phyloP scores from a whole-genome alignment of 2,797 vertebrate species.

The Nyctalus aviator region DNA sequence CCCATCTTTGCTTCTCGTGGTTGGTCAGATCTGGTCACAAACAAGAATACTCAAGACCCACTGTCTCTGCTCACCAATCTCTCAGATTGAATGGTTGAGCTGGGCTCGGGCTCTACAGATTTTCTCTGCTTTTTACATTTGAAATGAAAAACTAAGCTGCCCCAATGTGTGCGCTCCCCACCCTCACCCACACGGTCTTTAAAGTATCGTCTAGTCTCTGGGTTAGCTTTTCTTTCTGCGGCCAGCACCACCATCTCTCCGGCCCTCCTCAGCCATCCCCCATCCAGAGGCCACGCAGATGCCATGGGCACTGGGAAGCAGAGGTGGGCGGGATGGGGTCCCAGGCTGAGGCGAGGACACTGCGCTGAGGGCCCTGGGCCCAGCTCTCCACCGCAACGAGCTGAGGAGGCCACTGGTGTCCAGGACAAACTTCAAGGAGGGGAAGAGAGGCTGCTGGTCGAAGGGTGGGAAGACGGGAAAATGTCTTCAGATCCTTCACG shows the following conservation, averaged over 20 bases:
- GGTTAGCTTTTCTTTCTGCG: background rate
- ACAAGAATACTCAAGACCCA: background rate
- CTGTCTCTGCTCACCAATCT: background rate
- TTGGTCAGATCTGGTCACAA: background rate
- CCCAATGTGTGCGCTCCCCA: background rate
- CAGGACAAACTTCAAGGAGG: background rate
- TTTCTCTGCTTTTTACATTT: constrained; percentile 39
- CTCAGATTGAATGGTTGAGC: background rate
- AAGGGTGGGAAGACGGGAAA: background rate
- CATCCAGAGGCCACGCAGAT: background rate
- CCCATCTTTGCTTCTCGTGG: background rate
- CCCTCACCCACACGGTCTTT: background rate
- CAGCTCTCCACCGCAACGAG: background rate
- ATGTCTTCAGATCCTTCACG: background rate
- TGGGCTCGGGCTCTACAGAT: background rate
- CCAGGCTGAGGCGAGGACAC: background rate
- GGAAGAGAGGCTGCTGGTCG: background rate
- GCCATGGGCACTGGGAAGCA: background rate
- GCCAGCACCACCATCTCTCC: background rate
- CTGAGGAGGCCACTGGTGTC: background rate
- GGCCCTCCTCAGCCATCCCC: background rate
- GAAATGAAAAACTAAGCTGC: constrained; percentile 39
- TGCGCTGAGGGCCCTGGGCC: background rate
- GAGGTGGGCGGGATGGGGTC: too few species aligned
- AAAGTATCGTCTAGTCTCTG: background rate